phyloP scores from a whole-genome alignment of 2,113 vertebrate genomes.

The Pogona vitticeps region DNA sequence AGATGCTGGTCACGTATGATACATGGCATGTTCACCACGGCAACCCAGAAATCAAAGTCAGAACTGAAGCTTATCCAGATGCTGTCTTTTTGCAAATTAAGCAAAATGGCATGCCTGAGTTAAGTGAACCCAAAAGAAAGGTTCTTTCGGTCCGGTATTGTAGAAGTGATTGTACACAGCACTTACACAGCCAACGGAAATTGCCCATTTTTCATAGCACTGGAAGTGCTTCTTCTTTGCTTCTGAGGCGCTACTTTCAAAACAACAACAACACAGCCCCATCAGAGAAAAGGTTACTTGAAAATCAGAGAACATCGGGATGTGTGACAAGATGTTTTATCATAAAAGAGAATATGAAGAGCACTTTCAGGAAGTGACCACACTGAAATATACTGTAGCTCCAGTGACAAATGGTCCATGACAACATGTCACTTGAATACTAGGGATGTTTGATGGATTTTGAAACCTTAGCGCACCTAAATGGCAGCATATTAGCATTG shows the following conservation, averaged over 20 bases:
- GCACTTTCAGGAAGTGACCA: neutral
- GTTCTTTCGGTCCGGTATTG: neutral
- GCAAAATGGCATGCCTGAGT: neutral
- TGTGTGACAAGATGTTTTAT: slow-evolving; percentile 3
- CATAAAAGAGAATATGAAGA: neutral
- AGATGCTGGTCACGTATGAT: neutral
- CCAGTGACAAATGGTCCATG: neutral
- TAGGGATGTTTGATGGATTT: neutral
- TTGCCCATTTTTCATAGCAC: neutral
- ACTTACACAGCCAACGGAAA: neutral
- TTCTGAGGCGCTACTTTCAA: slow-evolving; percentile 23
- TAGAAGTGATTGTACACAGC: neutral
- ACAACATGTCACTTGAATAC: slow-evolving; percentile 5
- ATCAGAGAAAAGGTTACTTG: neutral
- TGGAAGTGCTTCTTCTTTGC: neutral
- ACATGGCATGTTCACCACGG: neutral
- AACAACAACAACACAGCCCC: slow-evolving; percentile 8
- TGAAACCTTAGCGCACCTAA: slow-evolving; percentile 9
- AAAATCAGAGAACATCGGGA: neutral
- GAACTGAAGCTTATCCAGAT: neutral
- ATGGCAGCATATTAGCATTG: neutral
- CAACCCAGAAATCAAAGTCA: neutral
- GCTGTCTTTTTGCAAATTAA: neutral
- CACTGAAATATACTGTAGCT: neutral
- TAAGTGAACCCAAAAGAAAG: neutral